A percentile compares a stretch with the other conserved stretches of the same genome.
Conservation (phyloP, 2,888 invertebrate species). For the Heliconius ismenius region DNA sequence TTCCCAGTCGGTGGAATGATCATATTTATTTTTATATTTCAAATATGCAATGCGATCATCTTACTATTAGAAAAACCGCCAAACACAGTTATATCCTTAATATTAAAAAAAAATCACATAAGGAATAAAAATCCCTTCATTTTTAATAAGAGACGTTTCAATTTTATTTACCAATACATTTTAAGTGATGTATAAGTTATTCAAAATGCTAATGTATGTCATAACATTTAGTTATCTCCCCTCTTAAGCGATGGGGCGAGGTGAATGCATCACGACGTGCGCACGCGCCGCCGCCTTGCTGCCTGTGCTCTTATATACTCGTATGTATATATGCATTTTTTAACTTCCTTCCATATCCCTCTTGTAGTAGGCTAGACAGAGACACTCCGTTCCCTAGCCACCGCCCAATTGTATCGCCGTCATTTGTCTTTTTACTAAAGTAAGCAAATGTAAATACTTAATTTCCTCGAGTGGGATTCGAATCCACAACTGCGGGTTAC, state of each 20-base stretch:
- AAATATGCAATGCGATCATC: too few relatives aligned
- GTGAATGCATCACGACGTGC: conserved; percentile 35
- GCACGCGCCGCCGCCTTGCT: conserved; percentile 36
- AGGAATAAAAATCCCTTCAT: background rate
- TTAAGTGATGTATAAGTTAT: conserved; percentile 3
- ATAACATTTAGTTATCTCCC: conserved; percentile 34
- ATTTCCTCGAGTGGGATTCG: too few relatives aligned
- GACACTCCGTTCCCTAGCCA: background rate
- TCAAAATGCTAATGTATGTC: conserved; percentile 26
- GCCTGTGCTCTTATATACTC: background rate
- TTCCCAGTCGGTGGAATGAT: background rate
- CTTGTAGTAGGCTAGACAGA: background rate
- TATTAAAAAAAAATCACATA: background rate
- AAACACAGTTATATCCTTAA: background rate
- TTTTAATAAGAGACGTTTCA: background rate
- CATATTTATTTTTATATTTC: too few relatives aligned
- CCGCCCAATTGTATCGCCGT: too few relatives aligned
- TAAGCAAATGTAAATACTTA: too few relatives aligned
- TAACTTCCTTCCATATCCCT: background rate
- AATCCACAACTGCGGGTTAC: too few relatives aligned
- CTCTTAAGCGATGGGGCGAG: conserved; percentile 24
- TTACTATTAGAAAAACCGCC: background rate
- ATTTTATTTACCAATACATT: background rate
- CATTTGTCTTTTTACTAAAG: too few relatives aligned
- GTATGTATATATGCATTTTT: background rate